Conservation (phyloP, 1,140 invertebrate species). For the Globodera rostochiensis region DNA sequence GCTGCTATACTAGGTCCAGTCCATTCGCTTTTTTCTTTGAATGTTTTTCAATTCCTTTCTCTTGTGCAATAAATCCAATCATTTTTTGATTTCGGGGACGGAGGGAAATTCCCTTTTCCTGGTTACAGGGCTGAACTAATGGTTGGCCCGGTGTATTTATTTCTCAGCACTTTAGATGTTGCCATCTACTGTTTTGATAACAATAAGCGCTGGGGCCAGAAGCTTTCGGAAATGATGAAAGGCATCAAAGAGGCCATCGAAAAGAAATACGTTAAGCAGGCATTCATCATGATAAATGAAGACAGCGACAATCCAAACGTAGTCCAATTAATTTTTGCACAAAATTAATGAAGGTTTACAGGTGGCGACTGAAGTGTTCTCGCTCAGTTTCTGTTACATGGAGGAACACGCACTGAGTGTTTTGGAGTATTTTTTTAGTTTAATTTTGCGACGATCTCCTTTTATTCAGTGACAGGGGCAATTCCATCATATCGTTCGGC, state of each 20-base stretch:
- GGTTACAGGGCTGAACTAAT: too few species aligned
- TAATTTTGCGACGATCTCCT: background rate
- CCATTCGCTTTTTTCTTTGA: background rate
- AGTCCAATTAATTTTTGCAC: background rate
- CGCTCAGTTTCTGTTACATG: constrained; percentile 19
- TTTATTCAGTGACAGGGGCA: constrained; percentile 31
- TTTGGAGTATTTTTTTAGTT: constrained; percentile 20
- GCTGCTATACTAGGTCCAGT: constrained; percentile 10
- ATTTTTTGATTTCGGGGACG: too few species aligned
- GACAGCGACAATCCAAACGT: constrained; percentile 21
- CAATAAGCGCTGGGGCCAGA: constrained; percentile 32
- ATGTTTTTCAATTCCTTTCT: too few species aligned
- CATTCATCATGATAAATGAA: constrained; percentile 35
- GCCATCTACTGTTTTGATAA: constrained; percentile 30
- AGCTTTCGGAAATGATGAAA: constrained; percentile 38
- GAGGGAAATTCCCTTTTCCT: too few species aligned
- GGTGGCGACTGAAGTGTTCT: constrained; percentile 34
- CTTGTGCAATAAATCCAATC: background rate
- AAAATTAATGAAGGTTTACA: background rate
- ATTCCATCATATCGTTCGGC: constrained; percentile 23
- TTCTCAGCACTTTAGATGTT: constrained; percentile 32
- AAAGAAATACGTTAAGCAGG: constrained; percentile 34
- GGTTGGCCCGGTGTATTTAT: background rate
- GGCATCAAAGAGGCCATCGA: constrained; percentile 40
- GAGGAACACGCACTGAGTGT: constrained; percentile 11